A percentile compares a stretch with the other conserved stretches of the same genome.
These are phyloP conservation scores for Helarctos malayanus DNA, from an alignment of 2,797 vertebrate species.

Conservation along the genomic window DNA sequence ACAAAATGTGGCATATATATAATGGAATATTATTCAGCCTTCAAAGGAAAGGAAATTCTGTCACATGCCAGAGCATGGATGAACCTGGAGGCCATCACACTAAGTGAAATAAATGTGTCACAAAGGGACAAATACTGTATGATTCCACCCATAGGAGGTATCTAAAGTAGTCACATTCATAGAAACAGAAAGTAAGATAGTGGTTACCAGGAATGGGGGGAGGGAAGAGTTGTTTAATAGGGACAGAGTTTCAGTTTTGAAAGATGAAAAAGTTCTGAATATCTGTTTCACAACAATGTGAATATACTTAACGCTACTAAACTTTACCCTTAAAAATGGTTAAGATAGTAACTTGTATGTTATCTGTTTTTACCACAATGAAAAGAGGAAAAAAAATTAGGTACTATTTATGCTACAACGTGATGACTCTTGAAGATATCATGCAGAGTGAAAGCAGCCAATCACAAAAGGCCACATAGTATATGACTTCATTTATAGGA, in stretches of 20 bases:
- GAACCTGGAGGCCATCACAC: not conserved
- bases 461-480: not conserved
- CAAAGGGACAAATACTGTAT: not conserved
- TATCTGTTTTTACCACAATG: not conserved
- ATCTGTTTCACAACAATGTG: not conserved
- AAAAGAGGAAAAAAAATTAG: not conserved
- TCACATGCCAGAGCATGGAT: not conserved
- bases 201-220: not conserved
- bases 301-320: not conserved
- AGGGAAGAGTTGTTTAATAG: not conserved
- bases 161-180: not conserved
- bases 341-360: not conserved
- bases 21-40: not conserved
- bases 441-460: not conserved
- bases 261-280: not conserved
- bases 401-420: not conserved
- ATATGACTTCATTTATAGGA: not conserved
- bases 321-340: slow-evolving; percentile 6
- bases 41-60: slow-evolving; percentile 4
- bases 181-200: not conserved
- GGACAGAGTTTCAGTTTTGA: not conserved
- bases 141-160: not conserved
- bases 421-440: slow-evolving; percentile 8
- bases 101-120: not conserved
- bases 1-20: not conserved